Conservation (phyloP, 2,113 vertebrate species). For the Balaenoptera acutorostrata region DNA sequence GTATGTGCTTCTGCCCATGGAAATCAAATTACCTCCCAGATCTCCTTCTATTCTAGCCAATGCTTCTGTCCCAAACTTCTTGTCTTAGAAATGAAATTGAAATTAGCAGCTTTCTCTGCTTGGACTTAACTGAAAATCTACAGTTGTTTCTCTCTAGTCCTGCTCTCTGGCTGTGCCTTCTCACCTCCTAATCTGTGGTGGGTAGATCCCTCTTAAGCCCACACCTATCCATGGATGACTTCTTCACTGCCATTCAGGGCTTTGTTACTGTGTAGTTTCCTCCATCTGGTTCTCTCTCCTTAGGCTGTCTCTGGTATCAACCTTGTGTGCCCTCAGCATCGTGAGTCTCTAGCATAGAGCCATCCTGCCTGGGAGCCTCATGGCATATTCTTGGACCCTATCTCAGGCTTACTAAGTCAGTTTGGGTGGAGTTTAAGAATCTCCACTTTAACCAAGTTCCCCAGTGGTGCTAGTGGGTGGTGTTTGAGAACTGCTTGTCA, state of each 20-base stretch:
- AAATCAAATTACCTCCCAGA: neutral
- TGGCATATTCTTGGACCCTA: neutral
- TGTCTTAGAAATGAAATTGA: neutral
- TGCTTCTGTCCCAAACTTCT: neutral
- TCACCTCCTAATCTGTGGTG: neutral
- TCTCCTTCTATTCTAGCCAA: neutral
- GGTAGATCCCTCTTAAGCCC: neutral
- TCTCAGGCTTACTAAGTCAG: neutral
- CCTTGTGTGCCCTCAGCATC: neutral
- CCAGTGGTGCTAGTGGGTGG: neutral
- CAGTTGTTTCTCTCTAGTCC: neutral
- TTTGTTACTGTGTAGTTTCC: neutral
- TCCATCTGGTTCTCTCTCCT: neutral
- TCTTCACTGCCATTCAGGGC: neutral
- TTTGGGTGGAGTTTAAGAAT: neutral
- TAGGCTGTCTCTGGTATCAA: fast-evolving
- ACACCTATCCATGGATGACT: neutral
- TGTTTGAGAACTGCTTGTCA: neutral
- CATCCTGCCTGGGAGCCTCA: neutral
- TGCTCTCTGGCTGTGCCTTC: neutral
- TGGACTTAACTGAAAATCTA: neutral
- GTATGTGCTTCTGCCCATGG: neutral
- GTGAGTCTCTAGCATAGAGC: neutral
- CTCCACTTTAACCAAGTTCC: neutral
- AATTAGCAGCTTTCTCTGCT: neutral